Evolutionary conservation across 2,888 invertebrate species (phyloP).

Genomic region (Monoplex corrugatus): DNA sequence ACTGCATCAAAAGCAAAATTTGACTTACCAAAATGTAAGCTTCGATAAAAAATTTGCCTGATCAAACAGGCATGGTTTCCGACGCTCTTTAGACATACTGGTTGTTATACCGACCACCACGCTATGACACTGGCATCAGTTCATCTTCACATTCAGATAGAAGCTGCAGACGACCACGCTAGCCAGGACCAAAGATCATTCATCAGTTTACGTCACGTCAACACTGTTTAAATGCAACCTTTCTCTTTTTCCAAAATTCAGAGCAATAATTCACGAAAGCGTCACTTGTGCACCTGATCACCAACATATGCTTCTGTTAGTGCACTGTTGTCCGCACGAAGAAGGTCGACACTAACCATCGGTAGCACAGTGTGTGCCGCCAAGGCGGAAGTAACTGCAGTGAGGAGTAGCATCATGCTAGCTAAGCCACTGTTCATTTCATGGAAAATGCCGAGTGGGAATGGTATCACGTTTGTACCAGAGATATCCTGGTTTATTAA

Average conservation of each 20-base stretch:
- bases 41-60: conserved; percentile 56
- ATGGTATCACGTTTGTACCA: too few species aligned
- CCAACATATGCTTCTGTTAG: too few species aligned
- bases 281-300: too few species aligned
- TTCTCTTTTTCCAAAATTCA: too few species aligned
- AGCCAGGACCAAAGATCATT: too few species aligned
- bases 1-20: too few species aligned
- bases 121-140: neutral
- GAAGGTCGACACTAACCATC: neutral
- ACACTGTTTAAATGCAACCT: too few species aligned
- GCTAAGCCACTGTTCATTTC: neutral
- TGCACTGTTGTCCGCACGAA: neutral
- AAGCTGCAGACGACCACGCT: too few species aligned
- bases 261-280: too few species aligned
- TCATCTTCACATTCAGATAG: too few species aligned
- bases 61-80: conserved; percentile 55
- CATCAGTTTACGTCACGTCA: too few species aligned
- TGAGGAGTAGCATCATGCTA: neutral
- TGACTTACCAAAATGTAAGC: conserved; percentile 57
- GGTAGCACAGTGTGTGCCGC: neutral
- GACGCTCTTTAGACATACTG: conserved; percentile 39
- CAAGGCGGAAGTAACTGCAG: conserved; percentile 32
- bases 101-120: neutral
- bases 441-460: conserved; percentile 19
- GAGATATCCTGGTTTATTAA: too few species aligned